phyloP scores from a whole-genome alignment of 2,888 invertebrate genomes.

The Agriopis marginaria region DNA sequence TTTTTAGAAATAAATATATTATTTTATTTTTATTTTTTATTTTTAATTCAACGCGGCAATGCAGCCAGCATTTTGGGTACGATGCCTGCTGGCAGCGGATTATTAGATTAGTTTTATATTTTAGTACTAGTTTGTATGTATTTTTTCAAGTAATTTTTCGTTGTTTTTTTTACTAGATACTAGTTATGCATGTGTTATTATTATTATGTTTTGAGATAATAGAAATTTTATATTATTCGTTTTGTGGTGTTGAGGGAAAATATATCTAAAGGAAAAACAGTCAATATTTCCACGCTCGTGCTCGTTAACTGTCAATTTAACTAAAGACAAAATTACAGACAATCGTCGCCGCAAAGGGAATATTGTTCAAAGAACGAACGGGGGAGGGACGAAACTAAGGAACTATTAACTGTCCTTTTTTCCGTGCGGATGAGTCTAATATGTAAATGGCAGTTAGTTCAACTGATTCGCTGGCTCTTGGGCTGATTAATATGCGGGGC shows the following conservation, averaged over 20 bases:
- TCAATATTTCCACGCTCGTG: slow-evolving; percentile 32
- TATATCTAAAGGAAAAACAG: slow-evolving; percentile 21
- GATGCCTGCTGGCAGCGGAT: too few species aligned
- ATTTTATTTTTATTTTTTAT: too few species aligned
- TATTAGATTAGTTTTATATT: too few species aligned
- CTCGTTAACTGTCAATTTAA: slow-evolving; percentile 47
- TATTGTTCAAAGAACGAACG: slow-evolving; percentile 31
- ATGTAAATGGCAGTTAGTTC: slow-evolving; percentile 61
- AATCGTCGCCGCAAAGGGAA: slow-evolving; percentile 45
- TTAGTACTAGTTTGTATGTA: too few species aligned
- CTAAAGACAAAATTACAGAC: slow-evolving; percentile 47
- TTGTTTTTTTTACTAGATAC: too few species aligned
- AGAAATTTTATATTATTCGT: not conserved
- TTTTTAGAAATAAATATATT: too few species aligned
- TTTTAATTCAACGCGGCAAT: too few species aligned
- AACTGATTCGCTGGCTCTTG: slow-evolving; percentile 56
- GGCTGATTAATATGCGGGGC: slow-evolving; percentile 64
- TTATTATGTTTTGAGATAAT: too few species aligned
- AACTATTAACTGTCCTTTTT: slow-evolving; percentile 42
- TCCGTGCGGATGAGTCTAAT: slow-evolving; percentile 56
- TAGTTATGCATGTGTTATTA: too few species aligned
- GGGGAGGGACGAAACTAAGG: slow-evolving; percentile 22
- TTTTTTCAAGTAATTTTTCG: too few species aligned
- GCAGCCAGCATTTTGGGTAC: too few species aligned
- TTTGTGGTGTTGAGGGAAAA: slow-evolving; percentile 7